These are phyloP conservation scores for Sericinus montela DNA, from an alignment of 2,888 invertebrate species.

Conservation along the genomic window DNA sequence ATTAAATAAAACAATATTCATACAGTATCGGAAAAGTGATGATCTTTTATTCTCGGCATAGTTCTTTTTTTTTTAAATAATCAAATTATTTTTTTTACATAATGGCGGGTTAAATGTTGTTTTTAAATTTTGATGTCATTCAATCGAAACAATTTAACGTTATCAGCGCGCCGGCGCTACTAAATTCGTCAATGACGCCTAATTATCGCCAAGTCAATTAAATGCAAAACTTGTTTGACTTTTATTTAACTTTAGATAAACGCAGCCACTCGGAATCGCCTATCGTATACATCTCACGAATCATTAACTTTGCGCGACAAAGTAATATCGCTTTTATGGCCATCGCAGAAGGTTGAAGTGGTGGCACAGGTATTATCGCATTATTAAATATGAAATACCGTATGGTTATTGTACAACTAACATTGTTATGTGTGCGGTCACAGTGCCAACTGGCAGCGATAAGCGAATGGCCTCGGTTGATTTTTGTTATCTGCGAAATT, in stretches of 20 bases:
- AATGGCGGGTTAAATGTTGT: too few species aligned
- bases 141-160: constrained; percentile 4
- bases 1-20: too few species aligned
- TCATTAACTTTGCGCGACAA: constrained; percentile 1
- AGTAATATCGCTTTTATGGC: constrained; percentile 10
- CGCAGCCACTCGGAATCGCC: constrained; percentile 19
- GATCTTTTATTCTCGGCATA: too few species aligned
- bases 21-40: too few species aligned
- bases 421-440: constrained; percentile 22
- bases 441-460: constrained; percentile 33
- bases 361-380: neutral
- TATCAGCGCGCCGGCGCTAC: constrained; percentile 12
- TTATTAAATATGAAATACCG: constrained; percentile 5
- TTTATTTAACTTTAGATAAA: constrained; percentile 36
- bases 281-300: constrained; percentile 20
- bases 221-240: constrained; percentile 33
- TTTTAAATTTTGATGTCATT: neutral
- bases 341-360: neutral
- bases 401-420: constrained; percentile 21
- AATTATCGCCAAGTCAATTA: constrained; percentile 29
- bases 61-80: too few species aligned
- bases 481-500: constrained; percentile 51
- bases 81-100: too few species aligned
- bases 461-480: constrained; percentile 49
- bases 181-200: constrained; percentile 27